phyloP scores from a whole-genome alignment of 1,140 invertebrate genomes.

The Micrasema longulum region DNA sequence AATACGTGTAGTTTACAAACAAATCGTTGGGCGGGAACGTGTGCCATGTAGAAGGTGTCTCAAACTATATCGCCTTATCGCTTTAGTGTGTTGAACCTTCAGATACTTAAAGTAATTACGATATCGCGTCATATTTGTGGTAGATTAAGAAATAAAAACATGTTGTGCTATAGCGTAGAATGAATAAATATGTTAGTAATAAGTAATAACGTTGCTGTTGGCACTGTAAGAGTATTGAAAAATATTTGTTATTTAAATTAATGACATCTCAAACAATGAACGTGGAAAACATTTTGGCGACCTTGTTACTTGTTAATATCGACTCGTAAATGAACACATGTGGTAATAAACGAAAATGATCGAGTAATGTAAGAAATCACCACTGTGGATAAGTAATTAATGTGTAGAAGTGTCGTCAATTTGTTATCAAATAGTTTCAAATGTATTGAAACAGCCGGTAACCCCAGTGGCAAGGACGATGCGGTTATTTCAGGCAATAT shows the following conservation, averaged over 20 bases:
- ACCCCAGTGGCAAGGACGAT: constrained; percentile 53
- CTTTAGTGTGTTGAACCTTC: constrained; percentile 9
- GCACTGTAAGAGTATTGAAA: too few relatives aligned
- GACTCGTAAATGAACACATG: too few relatives aligned
- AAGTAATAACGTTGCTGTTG: too few relatives aligned
- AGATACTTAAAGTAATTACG: neutral
- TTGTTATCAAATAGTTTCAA: neutral
- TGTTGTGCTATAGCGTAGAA: too few relatives aligned
- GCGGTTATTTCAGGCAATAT: constrained; percentile 53
- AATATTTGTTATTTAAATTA: too few relatives aligned
- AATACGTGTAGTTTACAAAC: neutral
- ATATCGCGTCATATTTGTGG: constrained; percentile 1
- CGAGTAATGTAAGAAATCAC: too few relatives aligned
- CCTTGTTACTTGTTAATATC: too few relatives aligned
- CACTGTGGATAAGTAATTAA: neutral
- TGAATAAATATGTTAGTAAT: too few relatives aligned
- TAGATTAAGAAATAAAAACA: neutral
- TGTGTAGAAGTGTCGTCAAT: neutral
- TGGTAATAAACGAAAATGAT: too few relatives aligned
- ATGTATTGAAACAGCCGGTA: constrained; percentile 47
- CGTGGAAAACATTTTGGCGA: too few relatives aligned
- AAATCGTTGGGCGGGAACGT: constrained; percentile 5
- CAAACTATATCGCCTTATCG: constrained; percentile 4
- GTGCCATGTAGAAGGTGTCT: neutral
- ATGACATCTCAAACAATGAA: too few relatives aligned